phyloP scores from a whole-genome alignment of 2,113 vertebrate species.

The Mastomys natalensis region DNA sequence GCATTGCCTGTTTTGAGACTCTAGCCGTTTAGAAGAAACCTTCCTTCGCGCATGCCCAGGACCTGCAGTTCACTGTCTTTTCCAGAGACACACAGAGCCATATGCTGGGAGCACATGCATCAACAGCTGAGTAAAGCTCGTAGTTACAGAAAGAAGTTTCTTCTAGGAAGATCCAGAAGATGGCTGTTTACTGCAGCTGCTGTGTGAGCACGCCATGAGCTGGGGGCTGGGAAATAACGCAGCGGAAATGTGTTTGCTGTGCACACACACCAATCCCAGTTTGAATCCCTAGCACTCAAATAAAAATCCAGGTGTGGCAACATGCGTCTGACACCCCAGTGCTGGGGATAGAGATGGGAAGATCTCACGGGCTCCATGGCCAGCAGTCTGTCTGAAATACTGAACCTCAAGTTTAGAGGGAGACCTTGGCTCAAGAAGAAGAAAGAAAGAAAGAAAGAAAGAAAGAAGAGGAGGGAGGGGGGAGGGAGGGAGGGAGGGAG shows the following conservation, averaged over 20 bases:
- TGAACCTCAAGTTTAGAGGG: neutral
- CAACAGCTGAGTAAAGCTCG: fast-evolving
- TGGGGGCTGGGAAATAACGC: neutral
- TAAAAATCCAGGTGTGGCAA: neutral
- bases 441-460: no score
- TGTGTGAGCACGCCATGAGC: no score
- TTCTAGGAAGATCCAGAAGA: neutral
- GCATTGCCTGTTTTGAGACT: neutral
- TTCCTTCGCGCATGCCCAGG: neutral
- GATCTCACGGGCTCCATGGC: neutral
- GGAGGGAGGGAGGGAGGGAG: no score
- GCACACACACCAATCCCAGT: neutral
- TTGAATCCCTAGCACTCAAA: neutral
- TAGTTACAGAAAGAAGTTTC: neutral
- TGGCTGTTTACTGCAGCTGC: neutral
- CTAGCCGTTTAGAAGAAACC: neutral
- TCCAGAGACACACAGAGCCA: neutral
- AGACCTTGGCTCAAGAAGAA: neutral
- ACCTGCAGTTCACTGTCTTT: neutral
- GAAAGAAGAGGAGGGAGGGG: fast-evolving
- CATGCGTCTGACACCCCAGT: neutral
- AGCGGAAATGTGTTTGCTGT: neutral
- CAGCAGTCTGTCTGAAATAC: neutral
- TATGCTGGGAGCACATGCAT: neutral
- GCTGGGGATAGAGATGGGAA: no score